These are phyloP conservation scores for Morinoia aosen DNA, from an alignment of 2,888 invertebrate species.

Conservation along the genomic window DNA sequence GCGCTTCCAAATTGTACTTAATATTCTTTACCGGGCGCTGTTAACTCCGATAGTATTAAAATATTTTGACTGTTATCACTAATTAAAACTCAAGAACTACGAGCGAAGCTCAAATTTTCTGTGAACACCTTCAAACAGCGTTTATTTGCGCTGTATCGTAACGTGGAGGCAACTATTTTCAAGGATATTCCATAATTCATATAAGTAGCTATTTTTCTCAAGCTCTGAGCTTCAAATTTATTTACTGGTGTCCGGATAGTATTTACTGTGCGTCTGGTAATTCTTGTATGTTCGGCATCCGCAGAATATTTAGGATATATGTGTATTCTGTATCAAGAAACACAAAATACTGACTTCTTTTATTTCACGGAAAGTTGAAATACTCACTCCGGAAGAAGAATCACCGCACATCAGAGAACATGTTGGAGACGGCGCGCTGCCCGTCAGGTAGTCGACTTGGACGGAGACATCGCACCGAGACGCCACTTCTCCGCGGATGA, in stretches of 20 bases:
- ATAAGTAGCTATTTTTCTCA: background rate
- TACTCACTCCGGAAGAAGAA: background rate
- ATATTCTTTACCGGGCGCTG: too few species aligned
- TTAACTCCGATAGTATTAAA: too few species aligned
- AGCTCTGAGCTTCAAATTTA: background rate
- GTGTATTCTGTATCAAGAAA: background rate
- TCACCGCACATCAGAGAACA: constrained; percentile 12
- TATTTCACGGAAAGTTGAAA: background rate
- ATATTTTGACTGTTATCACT: too few species aligned
- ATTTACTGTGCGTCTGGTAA: background rate
- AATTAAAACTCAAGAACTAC: background rate
- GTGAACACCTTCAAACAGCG: background rate
- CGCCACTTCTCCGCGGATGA: background rate
- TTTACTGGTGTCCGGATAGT: background rate
- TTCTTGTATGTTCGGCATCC: background rate
- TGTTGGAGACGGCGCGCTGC: background rate
- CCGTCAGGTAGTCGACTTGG: background rate
- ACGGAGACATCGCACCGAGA: constrained; percentile 12
- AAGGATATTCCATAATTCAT: background rate
- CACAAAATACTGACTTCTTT: background rate
- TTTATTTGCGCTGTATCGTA: too few species aligned
- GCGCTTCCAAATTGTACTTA: too few species aligned
- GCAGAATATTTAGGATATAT: too few species aligned
- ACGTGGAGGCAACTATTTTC: too few species aligned
- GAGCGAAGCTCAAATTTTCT: background rate